phyloP scores from a whole-genome alignment of 2,888 invertebrate species.

The Cerastoderma edule region DNA sequence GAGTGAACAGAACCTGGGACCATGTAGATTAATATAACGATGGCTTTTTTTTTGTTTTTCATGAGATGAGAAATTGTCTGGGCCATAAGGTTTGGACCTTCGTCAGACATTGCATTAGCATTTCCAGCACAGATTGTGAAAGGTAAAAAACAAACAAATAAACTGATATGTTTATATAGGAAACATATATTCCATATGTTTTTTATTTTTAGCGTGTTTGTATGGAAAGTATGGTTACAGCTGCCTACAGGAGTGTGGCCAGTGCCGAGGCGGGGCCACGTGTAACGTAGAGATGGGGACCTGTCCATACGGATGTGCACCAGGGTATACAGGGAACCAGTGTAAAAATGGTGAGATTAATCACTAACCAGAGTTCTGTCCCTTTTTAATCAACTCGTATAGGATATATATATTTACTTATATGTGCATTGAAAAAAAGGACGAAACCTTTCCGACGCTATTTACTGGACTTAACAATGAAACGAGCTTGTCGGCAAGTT shows the following conservation, averaged over 20 bases:
- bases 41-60: too few relatives aligned
- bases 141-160: not conserved
- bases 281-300: constrained; percentile 9
- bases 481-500: too few relatives aligned
- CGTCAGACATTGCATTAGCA: not conserved
- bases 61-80: too few relatives aligned
- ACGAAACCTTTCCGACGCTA: not conserved
- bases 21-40: too few relatives aligned
- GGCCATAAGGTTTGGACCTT: not conserved
- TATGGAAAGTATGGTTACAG: constrained; percentile 6
- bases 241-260: constrained; percentile 18
- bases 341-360: constrained; percentile 13
- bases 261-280: constrained; percentile 2
- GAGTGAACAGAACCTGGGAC: too few relatives aligned
- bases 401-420: not conserved
- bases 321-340: constrained; percentile 9
- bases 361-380: too few relatives aligned
- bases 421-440: not conserved
- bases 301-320: constrained; percentile 9
- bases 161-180: not conserved
- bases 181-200: not conserved
- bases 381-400: not conserved
- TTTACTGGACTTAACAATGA: not conserved
- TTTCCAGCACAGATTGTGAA: not conserved
- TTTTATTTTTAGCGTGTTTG: constrained; percentile 3